These are phyloP conservation scores for Halictus ligatus DNA, from an alignment of 2,888 invertebrate species.

Conservation along the genomic window DNA sequence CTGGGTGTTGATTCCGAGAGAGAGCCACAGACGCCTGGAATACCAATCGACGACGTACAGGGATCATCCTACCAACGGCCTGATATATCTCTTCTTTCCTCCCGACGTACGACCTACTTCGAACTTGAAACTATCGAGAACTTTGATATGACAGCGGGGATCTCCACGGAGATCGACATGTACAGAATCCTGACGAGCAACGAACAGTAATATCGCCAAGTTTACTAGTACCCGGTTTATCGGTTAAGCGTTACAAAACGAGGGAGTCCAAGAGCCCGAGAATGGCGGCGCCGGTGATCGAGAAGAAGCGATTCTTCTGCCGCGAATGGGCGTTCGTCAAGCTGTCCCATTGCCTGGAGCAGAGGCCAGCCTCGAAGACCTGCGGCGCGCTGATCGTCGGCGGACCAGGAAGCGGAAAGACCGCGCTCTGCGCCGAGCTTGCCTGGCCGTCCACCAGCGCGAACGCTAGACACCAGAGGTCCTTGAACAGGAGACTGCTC, in stretches of 20 bases:
- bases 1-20: neutral
- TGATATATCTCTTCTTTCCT: conserved; percentile 6
- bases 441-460: conserved; percentile 89
- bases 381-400: conserved; percentile 95
- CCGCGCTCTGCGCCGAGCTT: conserved; percentile 93
- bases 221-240: neutral
- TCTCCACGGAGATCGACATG: conserved; percentile 5
- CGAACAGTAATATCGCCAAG: conserved; percentile 19
- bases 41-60: neutral
- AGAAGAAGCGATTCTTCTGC: conserved; percentile 93
- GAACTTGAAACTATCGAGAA: conserved; percentile 14
- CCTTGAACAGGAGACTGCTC: conserved; percentile 91
- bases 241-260: conserved; percentile 4
- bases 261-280: conserved; percentile 44
- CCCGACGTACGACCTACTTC: conserved; percentile 17
- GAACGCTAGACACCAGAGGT: conserved; percentile 89
- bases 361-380: conserved; percentile 92
- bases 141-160: conserved; percentile 35
- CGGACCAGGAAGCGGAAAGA: conserved; percentile 97
- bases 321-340: conserved; percentile 99
- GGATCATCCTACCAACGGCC: conserved; percentile 32
- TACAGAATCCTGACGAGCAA: conserved; percentile 28
- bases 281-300: conserved; percentile 84
- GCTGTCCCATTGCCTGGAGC: conserved; percentile 95
- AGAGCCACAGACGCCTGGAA: conserved; percentile 10